Evolutionary conservation across 2,888 invertebrate species (phyloP), one percentile per base, ranked within the genome.

Genomic region (Heliconius sara): DNA sequence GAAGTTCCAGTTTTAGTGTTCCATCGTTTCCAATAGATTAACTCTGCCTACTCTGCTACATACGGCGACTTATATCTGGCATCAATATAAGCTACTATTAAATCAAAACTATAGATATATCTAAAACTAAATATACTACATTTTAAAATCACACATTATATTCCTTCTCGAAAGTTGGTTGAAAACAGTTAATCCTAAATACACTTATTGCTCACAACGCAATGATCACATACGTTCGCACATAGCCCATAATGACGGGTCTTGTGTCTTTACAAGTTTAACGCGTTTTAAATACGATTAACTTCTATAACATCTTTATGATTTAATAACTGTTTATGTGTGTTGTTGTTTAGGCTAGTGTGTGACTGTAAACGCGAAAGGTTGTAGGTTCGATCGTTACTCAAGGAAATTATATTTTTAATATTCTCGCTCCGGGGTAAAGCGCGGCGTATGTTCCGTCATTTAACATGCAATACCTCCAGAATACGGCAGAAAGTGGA

Each of bases 161-260:
- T 6, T 27, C 13, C 12, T 13, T 34, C 12, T 60, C 73, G 3
- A 75, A 75, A 75, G 65, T 43, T 47, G 65, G 65, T 66, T 30
- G 25, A 73, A 30, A 52, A 47, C 72, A 47, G 73, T 73, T 66
- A 75, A 75, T 47, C 22, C 27, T 30, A 63, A 65, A 43, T 75
- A 47, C 47, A 47, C 43, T n/a, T 34, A 43, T 63, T 39, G 65
- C 43, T 75, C 27, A 13, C 22, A 73, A 73, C 34, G 75, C 43
- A 75, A 66, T 47, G 75, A 75, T 75, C 75, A 43, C 75, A 65
- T 34, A 68, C 27, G 60, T 77, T 79, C 79, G 71, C 79, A 76
- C 72, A 66, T 71, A 25, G 63, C 43, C 39, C 30, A n/a, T 79
- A 79, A 79, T 79, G 60, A 76, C 27, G 39, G 79, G 70, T 71